Conservation (phyloP, 2,113 vertebrate species). For the Trichechus manatus region DNA sequence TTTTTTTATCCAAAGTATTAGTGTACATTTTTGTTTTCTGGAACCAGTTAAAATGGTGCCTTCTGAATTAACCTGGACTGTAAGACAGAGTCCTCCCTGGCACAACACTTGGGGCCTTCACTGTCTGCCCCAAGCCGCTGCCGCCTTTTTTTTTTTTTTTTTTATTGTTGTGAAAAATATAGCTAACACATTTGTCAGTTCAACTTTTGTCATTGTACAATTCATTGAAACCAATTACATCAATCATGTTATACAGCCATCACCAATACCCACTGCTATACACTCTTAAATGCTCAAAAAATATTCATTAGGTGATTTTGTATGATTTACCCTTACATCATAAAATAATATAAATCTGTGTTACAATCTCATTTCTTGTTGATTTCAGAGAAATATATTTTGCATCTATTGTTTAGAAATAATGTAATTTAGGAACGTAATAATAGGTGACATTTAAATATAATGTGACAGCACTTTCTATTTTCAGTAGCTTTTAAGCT, state of each 20-base stretch:
- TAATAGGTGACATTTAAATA: conserved; percentile 28
- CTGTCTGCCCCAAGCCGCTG: not conserved
- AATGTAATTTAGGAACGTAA: conserved; percentile 27
- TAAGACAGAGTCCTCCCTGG: not conserved
- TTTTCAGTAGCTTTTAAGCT: conserved; percentile 5
- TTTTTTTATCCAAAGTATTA: not conserved
- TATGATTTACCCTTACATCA: conserved; percentile 37
- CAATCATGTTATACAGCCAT: no score
- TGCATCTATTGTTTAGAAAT: conserved; percentile 16
- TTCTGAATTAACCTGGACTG: not conserved
- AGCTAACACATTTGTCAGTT: no score
- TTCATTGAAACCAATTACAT: no score
- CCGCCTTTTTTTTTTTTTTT: no score
- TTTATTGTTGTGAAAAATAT: no score
- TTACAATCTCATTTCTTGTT: not conserved
- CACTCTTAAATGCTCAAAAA: not conserved
- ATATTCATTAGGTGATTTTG: conserved; percentile 34
- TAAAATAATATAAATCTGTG: not conserved
- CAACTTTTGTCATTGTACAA: no score
- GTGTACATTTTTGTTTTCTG: not conserved
- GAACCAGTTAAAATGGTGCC: not conserved
- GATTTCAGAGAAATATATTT: conserved; percentile 35
- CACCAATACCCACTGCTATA: no score
- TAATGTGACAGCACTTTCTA: not conserved
- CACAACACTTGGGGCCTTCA: not conserved